These are phyloP conservation scores for Dendropsophus ebraccatus DNA, from an alignment of 2,113 vertebrate genomes.

Conservation along the genomic window DNA sequence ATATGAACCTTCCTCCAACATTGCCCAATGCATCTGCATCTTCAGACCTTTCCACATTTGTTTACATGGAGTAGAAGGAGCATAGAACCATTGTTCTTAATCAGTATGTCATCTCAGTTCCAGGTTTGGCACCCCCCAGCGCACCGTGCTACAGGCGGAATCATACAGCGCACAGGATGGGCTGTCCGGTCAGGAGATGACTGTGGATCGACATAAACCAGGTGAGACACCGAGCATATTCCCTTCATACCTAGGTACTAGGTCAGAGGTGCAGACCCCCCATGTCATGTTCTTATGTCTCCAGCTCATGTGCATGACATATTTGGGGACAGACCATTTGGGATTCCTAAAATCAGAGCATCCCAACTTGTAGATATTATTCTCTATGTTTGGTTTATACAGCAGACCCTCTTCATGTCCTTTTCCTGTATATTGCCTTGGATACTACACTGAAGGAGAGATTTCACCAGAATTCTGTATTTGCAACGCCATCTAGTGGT, in stretches of 20 bases:
- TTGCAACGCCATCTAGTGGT: constrained; percentile 7
- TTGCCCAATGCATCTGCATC: background rate
- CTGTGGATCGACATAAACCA: constrained; percentile 85
- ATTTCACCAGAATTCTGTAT: background rate
- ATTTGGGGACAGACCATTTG: background rate
- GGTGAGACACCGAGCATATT: constrained; percentile 70
- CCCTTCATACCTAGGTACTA: background rate
- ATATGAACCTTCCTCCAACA: too few relatives aligned
- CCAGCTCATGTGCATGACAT: background rate
- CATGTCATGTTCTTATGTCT: background rate
- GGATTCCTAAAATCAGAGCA: background rate
- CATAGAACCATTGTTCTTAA: background rate
- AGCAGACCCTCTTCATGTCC: background rate
- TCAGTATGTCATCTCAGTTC: background rate
- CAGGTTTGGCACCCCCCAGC: constrained; percentile 77
- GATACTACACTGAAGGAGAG: background rate
- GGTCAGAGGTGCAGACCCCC: background rate
- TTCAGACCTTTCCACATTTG: background rate
- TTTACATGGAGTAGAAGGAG: background rate
- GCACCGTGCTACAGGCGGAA: constrained; percentile 76
- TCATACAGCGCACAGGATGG: constrained; percentile 77
- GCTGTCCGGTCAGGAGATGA: constrained; percentile 85
- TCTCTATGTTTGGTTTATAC: too few relatives aligned
- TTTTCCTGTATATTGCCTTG: background rate
- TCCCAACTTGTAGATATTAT: background rate